phyloP scores from a whole-genome alignment of 2,888 invertebrate genomes.

The Tenthredo scrophulariae region DNA sequence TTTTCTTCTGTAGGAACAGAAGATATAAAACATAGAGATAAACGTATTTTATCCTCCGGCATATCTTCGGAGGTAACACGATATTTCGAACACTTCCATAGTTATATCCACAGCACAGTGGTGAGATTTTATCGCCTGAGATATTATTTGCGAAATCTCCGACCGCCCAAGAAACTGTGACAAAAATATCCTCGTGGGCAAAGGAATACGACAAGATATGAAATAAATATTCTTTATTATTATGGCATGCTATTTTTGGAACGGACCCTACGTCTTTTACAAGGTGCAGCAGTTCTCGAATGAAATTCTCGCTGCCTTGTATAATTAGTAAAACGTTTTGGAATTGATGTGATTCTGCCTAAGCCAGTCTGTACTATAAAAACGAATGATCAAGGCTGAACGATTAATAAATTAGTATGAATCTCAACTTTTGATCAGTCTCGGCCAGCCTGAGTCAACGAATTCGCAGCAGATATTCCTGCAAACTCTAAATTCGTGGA shows the following conservation, averaged over 20 bases:
- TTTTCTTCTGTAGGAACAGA: background rate
- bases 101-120: background rate
- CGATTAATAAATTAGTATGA: background rate
- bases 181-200: conserved; percentile 28
- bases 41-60: conserved; percentile 16
- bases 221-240: conserved; percentile 20
- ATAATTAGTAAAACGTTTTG: background rate
- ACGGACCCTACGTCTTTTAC: background rate
- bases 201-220: conserved; percentile 26
- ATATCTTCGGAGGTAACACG: conserved; percentile 18
- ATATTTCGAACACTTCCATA: conserved; percentile 17
- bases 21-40: conserved; percentile 2
- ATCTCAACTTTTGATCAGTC: background rate
- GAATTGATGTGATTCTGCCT: background rate
- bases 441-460: background rate
- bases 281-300: background rate
- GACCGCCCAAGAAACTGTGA: background rate
- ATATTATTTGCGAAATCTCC: conserved; percentile 29
- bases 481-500: background rate
- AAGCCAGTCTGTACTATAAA: background rate
- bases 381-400: background rate
- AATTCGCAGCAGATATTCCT: background rate
- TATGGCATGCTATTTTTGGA: conserved; percentile 21
- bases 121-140: conserved; percentile 16
- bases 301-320: background rate